These are phyloP conservation scores for Protobothrops flavoviridis DNA, from an alignment of 2,113 vertebrate species.

Conservation along the genomic window DNA sequence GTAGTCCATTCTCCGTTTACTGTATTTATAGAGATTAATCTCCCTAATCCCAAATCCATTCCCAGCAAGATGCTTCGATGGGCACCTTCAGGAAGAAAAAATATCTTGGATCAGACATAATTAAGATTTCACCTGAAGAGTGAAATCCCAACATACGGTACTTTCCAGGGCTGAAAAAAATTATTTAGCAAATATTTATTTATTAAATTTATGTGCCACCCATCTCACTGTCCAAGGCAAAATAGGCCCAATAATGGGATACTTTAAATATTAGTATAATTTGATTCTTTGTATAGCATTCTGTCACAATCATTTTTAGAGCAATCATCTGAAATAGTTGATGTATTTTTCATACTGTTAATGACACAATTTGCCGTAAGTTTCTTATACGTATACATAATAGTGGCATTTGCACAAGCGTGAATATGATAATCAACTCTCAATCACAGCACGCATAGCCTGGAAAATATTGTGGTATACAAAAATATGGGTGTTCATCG, in stretches of 20 bases:
- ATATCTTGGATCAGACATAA: not conserved
- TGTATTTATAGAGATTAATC: not conserved
- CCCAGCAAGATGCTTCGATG: not conserved
- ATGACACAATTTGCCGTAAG: constrained; percentile 73
- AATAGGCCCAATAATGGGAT: not conserved
- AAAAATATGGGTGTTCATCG: constrained; percentile 73
- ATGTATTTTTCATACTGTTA: constrained; percentile 77
- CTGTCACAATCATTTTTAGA: constrained; percentile 64
- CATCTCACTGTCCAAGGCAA: not conserved
- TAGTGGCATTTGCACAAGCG: constrained; percentile 72
- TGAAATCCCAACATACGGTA: not conserved
- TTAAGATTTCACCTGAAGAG: not conserved
- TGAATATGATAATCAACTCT: constrained; percentile 81
- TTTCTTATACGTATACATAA: constrained; percentile 76
- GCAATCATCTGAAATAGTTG: constrained; percentile 74
- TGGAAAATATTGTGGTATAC: constrained; percentile 75
- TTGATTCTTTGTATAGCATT: constrained; percentile 43
- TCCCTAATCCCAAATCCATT: not conserved
- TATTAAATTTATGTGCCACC: not conserved
- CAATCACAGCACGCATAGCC: constrained; percentile 75
- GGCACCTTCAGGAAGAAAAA: not conserved
- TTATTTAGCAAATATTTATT: not conserved
- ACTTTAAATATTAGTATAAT: not conserved
- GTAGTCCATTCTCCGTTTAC: not conserved
- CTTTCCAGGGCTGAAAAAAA: not conserved